Conservation (phyloP, 2,797 vertebrate species). For the Pantherophis vulpinus region DNA sequence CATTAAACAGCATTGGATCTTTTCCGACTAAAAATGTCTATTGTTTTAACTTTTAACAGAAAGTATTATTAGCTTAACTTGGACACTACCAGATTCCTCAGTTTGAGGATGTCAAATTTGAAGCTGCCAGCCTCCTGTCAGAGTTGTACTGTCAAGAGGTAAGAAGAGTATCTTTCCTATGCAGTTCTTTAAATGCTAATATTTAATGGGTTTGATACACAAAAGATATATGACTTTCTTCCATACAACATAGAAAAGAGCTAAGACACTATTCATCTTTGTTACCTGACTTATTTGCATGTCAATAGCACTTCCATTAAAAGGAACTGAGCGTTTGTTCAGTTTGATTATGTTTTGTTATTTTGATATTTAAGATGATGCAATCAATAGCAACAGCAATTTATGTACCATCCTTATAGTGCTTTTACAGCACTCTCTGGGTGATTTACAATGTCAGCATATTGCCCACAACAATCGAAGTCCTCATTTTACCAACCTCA, state of each 20-base stretch:
- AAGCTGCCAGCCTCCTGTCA: slow-evolving; percentile 95
- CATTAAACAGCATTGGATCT: not conserved
- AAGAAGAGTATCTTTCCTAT: slow-evolving; percentile 43
- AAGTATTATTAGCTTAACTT: slow-evolving; percentile 66
- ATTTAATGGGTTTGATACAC: not conserved
- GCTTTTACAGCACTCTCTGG: not conserved
- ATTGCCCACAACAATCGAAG: not conserved
- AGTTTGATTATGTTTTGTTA: not conserved
- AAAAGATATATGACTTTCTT: not conserved
- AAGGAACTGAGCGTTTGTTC: not conserved
- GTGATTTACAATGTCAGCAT: not conserved
- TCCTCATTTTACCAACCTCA: not conserved
- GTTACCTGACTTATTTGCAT: not conserved
- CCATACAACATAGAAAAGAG: not conserved
- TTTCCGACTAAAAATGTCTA: not conserved
- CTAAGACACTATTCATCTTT: not conserved
- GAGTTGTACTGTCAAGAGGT: slow-evolving; percentile 99
- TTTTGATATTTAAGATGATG: not conserved
- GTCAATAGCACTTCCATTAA: not conserved
- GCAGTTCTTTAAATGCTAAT: not conserved
- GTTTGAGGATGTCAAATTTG: slow-evolving; percentile 99
- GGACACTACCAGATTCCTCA: slow-evolving; percentile 80
- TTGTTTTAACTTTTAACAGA: not conserved
- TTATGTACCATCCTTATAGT: not conserved
- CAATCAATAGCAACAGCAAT: not conserved